These are phyloP conservation scores for Maccullochella peelii DNA, from an alignment of 2,113 vertebrate species.

Conservation along the genomic window DNA sequence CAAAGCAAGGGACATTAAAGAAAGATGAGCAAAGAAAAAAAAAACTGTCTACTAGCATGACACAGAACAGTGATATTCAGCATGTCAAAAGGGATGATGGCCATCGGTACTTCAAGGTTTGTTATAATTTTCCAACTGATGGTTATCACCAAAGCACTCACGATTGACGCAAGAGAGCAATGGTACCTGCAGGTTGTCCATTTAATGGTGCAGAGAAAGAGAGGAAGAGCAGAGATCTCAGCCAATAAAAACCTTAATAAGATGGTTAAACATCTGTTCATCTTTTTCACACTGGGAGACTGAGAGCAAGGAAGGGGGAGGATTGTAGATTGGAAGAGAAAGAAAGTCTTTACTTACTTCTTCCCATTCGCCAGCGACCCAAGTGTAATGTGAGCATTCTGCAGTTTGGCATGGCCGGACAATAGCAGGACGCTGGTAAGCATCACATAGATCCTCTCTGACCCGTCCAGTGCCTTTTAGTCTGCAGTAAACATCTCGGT, in stretches of 20 bases:
- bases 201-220: slow-evolving; percentile 56
- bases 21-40: slow-evolving; percentile 35
- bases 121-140: slow-evolving; percentile 54
- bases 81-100: slow-evolving; percentile 52
- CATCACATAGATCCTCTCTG: slow-evolving; percentile 81
- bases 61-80: slow-evolving; percentile 39
- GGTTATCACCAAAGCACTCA: slow-evolving; percentile 66
- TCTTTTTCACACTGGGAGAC: slow-evolving; percentile 35
- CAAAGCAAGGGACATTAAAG: slow-evolving; percentile 58
- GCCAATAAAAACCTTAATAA: slow-evolving; percentile 67
- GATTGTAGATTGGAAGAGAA: not conserved
- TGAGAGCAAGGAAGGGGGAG: not conserved
- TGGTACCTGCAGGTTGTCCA: slow-evolving; percentile 44
- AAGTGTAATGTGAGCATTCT: slow-evolving; percentile 83
- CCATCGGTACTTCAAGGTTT: slow-evolving; percentile 46
- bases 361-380: slow-evolving; percentile 86
- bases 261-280: slow-evolving; percentile 53
- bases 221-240: slow-evolving; percentile 29
- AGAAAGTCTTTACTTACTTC: slow-evolving; percentile 83
- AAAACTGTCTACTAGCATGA: slow-evolving; percentile 32
- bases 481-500: slow-evolving; percentile 89
- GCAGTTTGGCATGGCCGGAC: slow-evolving; percentile 80
- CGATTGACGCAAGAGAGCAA: slow-evolving; percentile 16
- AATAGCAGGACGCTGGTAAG: slow-evolving; percentile 61
- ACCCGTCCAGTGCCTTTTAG: slow-evolving; percentile 84